Conservation (phyloP, 2,113 vertebrate genomes). For the Chaetops frenatus region DNA sequence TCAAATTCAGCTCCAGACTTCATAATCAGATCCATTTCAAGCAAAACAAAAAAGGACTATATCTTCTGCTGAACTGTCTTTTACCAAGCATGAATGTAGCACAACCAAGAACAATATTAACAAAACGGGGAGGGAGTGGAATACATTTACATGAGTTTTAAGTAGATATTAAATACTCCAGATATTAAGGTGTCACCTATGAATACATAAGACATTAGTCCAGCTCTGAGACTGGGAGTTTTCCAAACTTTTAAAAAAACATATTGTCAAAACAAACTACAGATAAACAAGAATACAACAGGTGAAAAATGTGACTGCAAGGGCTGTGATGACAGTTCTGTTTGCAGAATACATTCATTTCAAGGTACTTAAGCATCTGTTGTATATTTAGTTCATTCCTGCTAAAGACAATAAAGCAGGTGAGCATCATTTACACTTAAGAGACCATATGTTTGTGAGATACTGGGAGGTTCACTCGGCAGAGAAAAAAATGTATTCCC, state of each 20-base stretch:
- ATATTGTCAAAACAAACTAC: neutral
- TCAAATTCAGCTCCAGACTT: neutral
- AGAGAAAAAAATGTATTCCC: neutral
- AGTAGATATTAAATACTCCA: neutral
- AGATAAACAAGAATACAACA: slow-evolving; percentile 9
- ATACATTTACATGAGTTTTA: neutral
- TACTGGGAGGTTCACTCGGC: neutral
- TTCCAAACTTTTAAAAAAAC: neutral
- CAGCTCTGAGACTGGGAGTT: neutral
- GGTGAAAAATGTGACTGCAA: slow-evolving; percentile 31
- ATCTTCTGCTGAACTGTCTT: neutral
- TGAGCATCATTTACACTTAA: neutral
- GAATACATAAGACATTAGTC: neutral
- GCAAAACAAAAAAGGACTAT: neutral
- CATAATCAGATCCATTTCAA: neutral
- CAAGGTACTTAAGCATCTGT: slow-evolving; percentile 10
- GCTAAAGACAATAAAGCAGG: slow-evolving; percentile 6
- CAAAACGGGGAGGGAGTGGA: neutral
- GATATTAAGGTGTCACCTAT: neutral
- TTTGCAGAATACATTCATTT: slow-evolving; percentile 19
- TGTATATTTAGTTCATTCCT: neutral
- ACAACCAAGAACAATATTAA: neutral
- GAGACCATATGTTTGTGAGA: slow-evolving; percentile 1
- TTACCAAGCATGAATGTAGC: neutral
- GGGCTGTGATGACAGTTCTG: neutral